These are phyloP conservation scores for Minunthozetes semirufus DNA, from an alignment of 2,888 invertebrate genomes.

Conservation along the genomic window DNA sequence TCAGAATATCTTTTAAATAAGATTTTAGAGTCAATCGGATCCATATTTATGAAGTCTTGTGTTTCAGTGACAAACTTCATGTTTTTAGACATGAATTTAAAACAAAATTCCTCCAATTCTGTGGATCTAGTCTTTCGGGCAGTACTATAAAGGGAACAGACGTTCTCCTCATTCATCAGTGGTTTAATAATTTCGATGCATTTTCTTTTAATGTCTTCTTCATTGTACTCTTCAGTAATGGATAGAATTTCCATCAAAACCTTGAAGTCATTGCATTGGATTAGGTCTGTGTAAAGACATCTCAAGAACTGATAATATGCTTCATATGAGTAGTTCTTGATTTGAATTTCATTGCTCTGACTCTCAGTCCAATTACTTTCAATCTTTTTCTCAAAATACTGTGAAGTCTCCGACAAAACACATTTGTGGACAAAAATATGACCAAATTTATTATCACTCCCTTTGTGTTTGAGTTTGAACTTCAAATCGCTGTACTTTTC, in stretches of 20 bases:
- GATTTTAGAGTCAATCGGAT: no score
- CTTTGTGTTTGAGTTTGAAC: no score
- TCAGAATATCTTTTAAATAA: no score
- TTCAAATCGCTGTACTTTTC: no score
- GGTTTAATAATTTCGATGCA: conserved; percentile 14
- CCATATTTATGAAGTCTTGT: no score
- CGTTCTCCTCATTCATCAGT: background rate
- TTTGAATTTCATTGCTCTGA: conserved; percentile 15
- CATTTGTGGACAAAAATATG: conserved; percentile 30
- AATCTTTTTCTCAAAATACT: conserved; percentile 29
- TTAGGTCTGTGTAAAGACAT: conserved; percentile 30
- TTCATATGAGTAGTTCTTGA: conserved; percentile 28
- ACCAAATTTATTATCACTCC: no score
- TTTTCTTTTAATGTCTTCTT: conserved; percentile 25
- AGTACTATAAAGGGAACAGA: conserved; percentile 18
- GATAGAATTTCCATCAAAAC: conserved; percentile 20
- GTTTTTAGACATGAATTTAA: background rate
- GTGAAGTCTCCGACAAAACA: background rate
- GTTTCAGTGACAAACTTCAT: no score
- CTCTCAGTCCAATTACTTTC: conserved; percentile 13
- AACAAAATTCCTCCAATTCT: background rate
- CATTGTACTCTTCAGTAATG: conserved; percentile 24
- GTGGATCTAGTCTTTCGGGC: background rate
- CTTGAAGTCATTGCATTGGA: background rate
- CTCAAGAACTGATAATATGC: conserved; percentile 15